Evolutionary conservation across 2,888 invertebrate species (phyloP).

Genomic region (Gastrophysa polygoni): DNA sequence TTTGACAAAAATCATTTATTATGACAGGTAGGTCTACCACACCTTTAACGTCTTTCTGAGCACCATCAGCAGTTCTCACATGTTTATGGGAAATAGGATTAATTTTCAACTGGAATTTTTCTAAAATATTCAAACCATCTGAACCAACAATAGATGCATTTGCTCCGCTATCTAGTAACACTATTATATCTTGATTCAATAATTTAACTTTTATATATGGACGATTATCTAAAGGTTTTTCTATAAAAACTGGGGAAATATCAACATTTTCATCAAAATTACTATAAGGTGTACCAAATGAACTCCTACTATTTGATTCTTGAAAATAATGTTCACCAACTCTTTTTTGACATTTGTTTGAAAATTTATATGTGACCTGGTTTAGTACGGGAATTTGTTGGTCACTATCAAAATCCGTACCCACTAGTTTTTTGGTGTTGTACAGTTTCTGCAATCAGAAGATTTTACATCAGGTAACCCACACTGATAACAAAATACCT

Average conservation of each 20-base stretch:
- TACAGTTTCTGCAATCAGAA: slow-evolving; percentile 21
- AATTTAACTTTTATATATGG: no score
- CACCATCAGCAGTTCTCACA: slow-evolving; percentile 18
- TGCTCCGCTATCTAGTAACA: slow-evolving; percentile 24
- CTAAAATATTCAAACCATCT: slow-evolving; percentile 13
- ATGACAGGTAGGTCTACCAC: no score
- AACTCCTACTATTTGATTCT: no score
- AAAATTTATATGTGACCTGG: no score
- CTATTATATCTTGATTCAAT: slow-evolving; percentile 18
- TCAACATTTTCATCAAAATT: no score
- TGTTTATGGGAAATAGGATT: no score
- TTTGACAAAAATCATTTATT: no score
- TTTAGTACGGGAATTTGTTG: no score
- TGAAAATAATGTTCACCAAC: no score
- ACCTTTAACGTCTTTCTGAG: slow-evolving; percentile 19
- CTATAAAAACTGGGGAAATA: slow-evolving; percentile 17
- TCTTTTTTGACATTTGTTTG: not conserved
- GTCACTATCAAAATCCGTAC: not conserved
- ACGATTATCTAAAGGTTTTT: slow-evolving; percentile 22
- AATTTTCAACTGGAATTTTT: slow-evolving; percentile 14
- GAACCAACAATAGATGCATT: slow-evolving; percentile 17
- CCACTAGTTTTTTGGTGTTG: no score
- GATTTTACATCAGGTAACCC: slow-evolving; percentile 15
- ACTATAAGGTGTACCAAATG: no score
- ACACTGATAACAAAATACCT: slow-evolving; percentile 25